phyloP scores from a whole-genome alignment of 2,888 invertebrate species.

The Lasioglossum calceatum region DNA sequence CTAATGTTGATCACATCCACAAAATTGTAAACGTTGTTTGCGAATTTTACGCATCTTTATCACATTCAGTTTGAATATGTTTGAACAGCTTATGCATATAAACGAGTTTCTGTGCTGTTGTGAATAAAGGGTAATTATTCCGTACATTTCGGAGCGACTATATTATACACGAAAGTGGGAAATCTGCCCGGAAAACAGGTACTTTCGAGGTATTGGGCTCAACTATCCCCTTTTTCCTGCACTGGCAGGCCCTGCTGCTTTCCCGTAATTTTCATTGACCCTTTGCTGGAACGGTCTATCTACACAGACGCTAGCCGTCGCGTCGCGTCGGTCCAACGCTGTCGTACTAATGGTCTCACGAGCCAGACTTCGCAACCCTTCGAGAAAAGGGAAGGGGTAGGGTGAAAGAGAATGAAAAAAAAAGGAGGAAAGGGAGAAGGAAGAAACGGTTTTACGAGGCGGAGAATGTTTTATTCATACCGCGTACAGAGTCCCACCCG shows the following conservation, averaged over 20 bases:
- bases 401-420: slow-evolving; percentile 49
- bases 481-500: slow-evolving; percentile 67
- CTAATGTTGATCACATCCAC: too few species aligned
- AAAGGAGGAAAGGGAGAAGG: slow-evolving; percentile 57
- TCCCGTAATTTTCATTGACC: slow-evolving; percentile 63
- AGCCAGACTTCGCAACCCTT: slow-evolving; percentile 43
- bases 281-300: slow-evolving; percentile 19
- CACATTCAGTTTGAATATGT: neutral
- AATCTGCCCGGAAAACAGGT: slow-evolving; percentile 43
- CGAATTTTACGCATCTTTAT: neutral
- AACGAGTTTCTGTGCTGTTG: neutral
- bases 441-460: slow-evolving; percentile 71
- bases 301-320: neutral
- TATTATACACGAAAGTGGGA: slow-evolving; percentile 26
- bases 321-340: slow-evolving; percentile 32
- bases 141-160: slow-evolving; percentile 28
- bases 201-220: neutral
- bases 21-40: too few species aligned
- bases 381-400: slow-evolving; percentile 36
- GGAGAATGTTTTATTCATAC: slow-evolving; percentile 73
- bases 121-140: slow-evolving; percentile 48
- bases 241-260: neutral
- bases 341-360: slow-evolving; percentile 60
- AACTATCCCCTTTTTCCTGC: slow-evolving; percentile 1
- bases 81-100: neutral